Evolutionary conservation across 2,113 vertebrate species (phyloP).

Genomic region (Heliornis fulica): DNA sequence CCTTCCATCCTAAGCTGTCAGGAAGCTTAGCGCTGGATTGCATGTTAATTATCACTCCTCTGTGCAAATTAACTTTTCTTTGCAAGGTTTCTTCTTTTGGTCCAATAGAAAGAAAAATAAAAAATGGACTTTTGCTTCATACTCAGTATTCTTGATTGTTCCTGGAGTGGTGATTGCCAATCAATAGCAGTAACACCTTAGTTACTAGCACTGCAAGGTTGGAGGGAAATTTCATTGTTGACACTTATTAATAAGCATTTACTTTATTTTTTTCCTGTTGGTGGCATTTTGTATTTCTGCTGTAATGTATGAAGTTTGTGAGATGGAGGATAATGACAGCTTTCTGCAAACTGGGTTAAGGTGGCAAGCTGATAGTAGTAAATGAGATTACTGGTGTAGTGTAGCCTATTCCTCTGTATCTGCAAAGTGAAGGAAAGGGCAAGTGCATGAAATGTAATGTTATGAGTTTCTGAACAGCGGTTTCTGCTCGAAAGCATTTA

Average conservation of each 20-base stretch:
- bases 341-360: constrained; percentile 2
- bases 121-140: not conserved
- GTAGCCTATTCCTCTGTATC: not conserved
- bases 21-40: not conserved
- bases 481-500: not conserved
- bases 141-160: not conserved
- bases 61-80: not conserved
- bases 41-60: not conserved
- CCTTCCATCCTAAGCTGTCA: not conserved
- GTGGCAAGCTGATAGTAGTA: not conserved
- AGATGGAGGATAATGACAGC: not conserved
- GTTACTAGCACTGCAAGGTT: not conserved
- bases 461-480: not conserved
- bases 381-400: constrained; percentile 11
- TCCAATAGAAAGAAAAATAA: not conserved
- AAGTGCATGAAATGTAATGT: not conserved
- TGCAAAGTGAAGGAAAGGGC: not conserved
- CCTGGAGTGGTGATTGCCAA: not conserved
- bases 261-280: not conserved
- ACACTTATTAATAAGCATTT: constrained; percentile 3
- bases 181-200: not conserved
- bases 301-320: not conserved
- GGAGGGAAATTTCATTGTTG: not conserved
- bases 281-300: not conserved
- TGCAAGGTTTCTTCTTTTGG: not conserved